A percentile compares a stretch with the other conserved stretches of the same genome.
phyloP scores from a whole-genome alignment of 1,140 invertebrate species.

The Brachionus sp. region DNA sequence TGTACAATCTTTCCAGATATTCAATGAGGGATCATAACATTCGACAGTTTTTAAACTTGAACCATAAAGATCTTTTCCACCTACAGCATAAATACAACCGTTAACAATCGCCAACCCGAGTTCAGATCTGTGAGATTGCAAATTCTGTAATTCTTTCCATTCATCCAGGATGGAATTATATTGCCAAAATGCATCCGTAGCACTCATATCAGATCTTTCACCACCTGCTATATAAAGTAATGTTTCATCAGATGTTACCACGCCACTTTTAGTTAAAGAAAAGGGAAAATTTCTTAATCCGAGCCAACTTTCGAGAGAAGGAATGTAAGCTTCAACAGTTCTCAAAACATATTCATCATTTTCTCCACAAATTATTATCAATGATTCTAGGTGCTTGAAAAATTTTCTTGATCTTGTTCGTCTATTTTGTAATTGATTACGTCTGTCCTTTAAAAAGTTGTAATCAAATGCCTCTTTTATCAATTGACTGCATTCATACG shows the following conservation, averaged over 20 bases:
- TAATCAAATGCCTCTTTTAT: slow-evolving; percentile 37
- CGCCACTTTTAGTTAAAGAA: slow-evolving; percentile 1
- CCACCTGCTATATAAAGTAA: slow-evolving; percentile 15
- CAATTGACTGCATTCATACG: slow-evolving; percentile 44
- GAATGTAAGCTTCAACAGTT: slow-evolving; percentile 18
- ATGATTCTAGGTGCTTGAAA: slow-evolving; percentile 22
- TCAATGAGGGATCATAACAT: slow-evolving; percentile 60
- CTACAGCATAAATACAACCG: slow-evolving; percentile 70
- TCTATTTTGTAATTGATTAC: slow-evolving; percentile 6
- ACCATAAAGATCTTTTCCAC: slow-evolving; percentile 74
- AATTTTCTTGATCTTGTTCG: slow-evolving; percentile 22
- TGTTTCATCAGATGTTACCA: background rate
- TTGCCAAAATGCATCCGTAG: slow-evolving; percentile 54
- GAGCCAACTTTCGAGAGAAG: background rate
- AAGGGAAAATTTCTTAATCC: slow-evolving; percentile 10
- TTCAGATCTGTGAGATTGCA: slow-evolving; percentile 62
- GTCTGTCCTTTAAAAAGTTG: slow-evolving; percentile 29
- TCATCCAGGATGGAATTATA: slow-evolving; percentile 63
- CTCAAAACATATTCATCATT: slow-evolving; percentile 28
- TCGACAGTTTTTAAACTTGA: slow-evolving; percentile 66
- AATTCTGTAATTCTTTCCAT: slow-evolving; percentile 63
- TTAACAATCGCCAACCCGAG: slow-evolving; percentile 67
- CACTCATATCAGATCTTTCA: background rate
- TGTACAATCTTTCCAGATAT: slow-evolving; percentile 66
- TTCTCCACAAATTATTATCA: slow-evolving; percentile 32